Evolutionary conservation across 2,113 vertebrate species (phyloP).

Genomic region (Petroica traversi): DNA sequence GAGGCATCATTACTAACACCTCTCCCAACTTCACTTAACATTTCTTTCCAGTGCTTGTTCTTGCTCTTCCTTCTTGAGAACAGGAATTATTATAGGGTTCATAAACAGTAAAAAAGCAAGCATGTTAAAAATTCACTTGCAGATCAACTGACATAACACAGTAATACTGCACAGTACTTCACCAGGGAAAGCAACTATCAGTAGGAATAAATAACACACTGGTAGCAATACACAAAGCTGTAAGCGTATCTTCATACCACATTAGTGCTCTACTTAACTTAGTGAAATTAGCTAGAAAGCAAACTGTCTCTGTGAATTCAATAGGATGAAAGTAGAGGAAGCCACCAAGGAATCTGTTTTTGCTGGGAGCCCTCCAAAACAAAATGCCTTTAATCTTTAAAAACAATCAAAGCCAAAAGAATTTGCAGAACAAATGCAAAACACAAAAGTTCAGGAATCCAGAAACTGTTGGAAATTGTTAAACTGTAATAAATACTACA

Average conservation of each 20-base stretch:
- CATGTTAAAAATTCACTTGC: not conserved
- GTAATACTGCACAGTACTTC: not conserved
- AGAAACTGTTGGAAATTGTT: not conserved
- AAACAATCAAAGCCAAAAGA: not conserved
- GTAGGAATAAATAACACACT: not conserved
- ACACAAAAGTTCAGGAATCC: not conserved
- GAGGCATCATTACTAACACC: not conserved
- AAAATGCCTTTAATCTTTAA: not conserved
- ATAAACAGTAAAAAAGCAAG: not conserved
- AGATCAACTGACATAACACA: not conserved
- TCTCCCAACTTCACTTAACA: not conserved
- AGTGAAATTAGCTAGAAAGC: not conserved
- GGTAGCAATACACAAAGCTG: not conserved
- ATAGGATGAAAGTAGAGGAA: not conserved
- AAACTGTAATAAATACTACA: not conserved
- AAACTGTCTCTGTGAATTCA: not conserved
- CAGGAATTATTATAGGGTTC: not conserved
- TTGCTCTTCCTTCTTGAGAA: not conserved
- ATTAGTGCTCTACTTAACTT: not conserved
- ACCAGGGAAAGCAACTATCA: not conserved
- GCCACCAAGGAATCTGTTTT: not conserved
- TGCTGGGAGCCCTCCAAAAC: not conserved
- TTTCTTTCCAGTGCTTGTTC: not conserved
- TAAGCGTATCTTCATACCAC: not conserved
- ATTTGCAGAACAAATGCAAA: not conserved